Conservation (phyloP, 1,140 invertebrate species). For the Drosophila punjabiensis region DNA sequence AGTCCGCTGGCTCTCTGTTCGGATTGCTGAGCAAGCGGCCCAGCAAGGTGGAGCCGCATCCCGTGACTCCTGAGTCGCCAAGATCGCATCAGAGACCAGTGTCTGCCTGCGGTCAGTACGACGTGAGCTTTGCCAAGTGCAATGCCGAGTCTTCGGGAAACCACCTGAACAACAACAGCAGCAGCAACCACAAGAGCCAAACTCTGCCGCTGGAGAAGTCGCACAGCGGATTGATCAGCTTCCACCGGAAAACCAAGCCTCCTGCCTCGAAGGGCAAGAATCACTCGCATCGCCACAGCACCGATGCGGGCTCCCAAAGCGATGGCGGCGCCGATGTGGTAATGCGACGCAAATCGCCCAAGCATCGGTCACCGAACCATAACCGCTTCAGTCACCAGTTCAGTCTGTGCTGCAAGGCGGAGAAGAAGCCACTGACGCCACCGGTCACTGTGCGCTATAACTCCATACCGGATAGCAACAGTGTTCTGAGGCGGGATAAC, state of each 20-base stretch:
- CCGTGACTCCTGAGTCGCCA: constrained; percentile 68
- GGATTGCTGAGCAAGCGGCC: constrained; percentile 73
- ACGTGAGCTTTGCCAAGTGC: constrained; percentile 73
- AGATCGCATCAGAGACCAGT: constrained; percentile 51
- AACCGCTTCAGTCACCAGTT: constrained; percentile 84
- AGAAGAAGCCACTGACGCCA: constrained; percentile 79
- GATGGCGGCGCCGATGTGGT: constrained; percentile 71
- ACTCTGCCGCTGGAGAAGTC: constrained; percentile 76
- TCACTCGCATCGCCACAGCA: constrained; percentile 72
- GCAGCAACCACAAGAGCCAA: constrained; percentile 69
- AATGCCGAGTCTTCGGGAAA: constrained; percentile 25
- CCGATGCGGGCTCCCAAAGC: constrained; percentile 70
- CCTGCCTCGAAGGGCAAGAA: constrained; percentile 58
- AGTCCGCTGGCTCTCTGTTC: constrained; percentile 63
- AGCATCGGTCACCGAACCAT: constrained; percentile 78
- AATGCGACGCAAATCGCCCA: constrained; percentile 74
- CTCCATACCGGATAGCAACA: constrained; percentile 76
- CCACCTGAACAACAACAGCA: constrained; percentile 42
- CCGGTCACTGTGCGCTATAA: constrained; percentile 84
- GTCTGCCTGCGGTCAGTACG: constrained; percentile 68
- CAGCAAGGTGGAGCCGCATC: constrained; percentile 71
- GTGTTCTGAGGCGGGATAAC: constrained; percentile 67
- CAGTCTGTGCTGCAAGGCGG: constrained; percentile 79
- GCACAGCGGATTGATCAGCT: constrained; percentile 74
- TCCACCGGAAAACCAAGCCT: constrained; percentile 68